Conservation (phyloP, 2,888 invertebrate genomes). For the Zygogramma bicolorata region DNA sequence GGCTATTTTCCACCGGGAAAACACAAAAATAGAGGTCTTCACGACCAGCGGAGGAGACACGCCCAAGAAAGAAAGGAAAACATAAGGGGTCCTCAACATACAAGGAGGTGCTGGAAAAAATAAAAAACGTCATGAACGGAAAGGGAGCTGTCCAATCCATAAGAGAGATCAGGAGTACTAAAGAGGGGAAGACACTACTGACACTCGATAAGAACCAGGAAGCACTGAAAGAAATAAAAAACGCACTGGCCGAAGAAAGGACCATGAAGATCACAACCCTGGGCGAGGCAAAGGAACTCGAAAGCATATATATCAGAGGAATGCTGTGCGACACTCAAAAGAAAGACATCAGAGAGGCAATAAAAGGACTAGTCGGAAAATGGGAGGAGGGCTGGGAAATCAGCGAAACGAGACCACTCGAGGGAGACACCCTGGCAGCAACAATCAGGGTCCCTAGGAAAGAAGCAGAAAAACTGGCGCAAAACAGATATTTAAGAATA, state of each 20-base stretch:
- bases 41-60: not conserved
- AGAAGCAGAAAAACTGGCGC: not conserved
- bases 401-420: not conserved
- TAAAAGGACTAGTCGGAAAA: not conserved
- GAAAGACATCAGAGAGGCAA: not conserved
- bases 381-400: too few relatives aligned
- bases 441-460: not conserved
- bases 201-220: not conserved
- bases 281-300: not conserved
- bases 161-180: not conserved
- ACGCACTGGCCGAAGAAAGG: not conserved
- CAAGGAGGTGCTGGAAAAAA: not conserved
- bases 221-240: not conserved
- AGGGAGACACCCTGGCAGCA: not conserved
- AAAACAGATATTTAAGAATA: not conserved
- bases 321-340: not conserved
- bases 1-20: not conserved
- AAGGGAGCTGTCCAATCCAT: not conserved
- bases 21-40: not conserved
- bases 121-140: not conserved
- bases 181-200: not conserved
- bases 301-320: slow-evolving; percentile 13
- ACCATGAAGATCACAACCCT: not conserved
- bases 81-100: not conserved
- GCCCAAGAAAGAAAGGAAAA: not conserved